phyloP scores from a whole-genome alignment of 2,888 invertebrate genomes.

The Harpagoxenus sublaevis region DNA sequence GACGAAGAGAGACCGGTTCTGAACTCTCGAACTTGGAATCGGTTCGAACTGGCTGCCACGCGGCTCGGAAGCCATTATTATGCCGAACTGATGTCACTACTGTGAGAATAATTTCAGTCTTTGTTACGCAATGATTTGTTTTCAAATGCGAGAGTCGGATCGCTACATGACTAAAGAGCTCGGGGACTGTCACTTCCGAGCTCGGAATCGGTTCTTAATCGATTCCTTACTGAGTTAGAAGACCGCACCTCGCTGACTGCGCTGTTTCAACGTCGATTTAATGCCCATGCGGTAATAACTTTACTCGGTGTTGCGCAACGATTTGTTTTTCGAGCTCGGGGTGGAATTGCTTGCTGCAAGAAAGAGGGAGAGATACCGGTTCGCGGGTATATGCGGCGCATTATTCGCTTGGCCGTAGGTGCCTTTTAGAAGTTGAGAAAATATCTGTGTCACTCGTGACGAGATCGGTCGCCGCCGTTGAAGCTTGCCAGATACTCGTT shows the following conservation, averaged over 20 bases:
- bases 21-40: slow-evolving; percentile 43
- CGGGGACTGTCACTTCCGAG: neutral
- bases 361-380: slow-evolving; percentile 15
- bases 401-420: slow-evolving; percentile 57
- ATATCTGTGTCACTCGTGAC: slow-evolving; percentile 79
- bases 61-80: slow-evolving; percentile 40
- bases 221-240: neutral
- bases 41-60: slow-evolving; percentile 3
- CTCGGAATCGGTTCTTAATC: slow-evolving; percentile 2
- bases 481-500: slow-evolving; percentile 76
- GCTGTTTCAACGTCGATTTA: neutral
- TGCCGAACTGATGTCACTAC: slow-evolving; percentile 16
- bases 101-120: slow-evolving; percentile 12
- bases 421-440: slow-evolving; percentile 76
- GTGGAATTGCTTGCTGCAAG: neutral
- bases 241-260: slow-evolving; percentile 15
- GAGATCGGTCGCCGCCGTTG: slow-evolving; percentile 64
- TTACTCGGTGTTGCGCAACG: slow-evolving; percentile 40
- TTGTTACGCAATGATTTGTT: slow-evolving; percentile 38
- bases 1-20: slow-evolving; percentile 31
- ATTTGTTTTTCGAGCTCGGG: slow-evolving; percentile 29
- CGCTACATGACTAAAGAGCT: neutral
- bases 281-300: slow-evolving; percentile 2
- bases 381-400: slow-evolving; percentile 19
- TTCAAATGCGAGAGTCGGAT: neutral